Conservation (phyloP, 2,888 invertebrate genomes). For the Drosophila recens region DNA sequence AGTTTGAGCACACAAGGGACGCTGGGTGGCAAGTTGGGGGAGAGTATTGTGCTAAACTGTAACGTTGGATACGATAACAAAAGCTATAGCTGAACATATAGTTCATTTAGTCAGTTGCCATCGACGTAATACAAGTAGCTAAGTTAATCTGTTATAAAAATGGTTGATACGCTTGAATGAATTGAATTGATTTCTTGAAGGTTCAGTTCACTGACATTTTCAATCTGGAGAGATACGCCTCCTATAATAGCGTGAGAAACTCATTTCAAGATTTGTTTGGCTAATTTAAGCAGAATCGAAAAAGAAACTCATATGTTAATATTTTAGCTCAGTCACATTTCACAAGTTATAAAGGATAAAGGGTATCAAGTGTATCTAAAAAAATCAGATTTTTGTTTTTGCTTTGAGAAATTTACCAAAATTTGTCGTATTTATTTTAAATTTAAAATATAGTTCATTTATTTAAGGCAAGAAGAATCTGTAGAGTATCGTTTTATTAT, state of each 20-base stretch:
- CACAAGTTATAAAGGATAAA: too few species aligned
- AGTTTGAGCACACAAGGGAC: slow-evolving; percentile 4
- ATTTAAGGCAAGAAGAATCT: background rate
- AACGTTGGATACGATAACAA: slow-evolving; percentile 49
- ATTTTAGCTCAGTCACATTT: too few species aligned
- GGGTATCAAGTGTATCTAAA: too few species aligned
- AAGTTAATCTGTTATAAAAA: slow-evolving; percentile 24
- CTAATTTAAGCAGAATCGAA: too few species aligned
- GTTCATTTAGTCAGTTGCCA: slow-evolving; percentile 19
- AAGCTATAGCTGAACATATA: slow-evolving; percentile 31
- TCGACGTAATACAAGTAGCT: slow-evolving; percentile 52
- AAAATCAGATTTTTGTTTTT: too few species aligned
- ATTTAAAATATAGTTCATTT: too few species aligned
- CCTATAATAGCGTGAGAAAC: background rate
- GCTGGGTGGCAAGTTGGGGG: slow-evolving; percentile 6
- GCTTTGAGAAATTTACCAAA: too few species aligned
- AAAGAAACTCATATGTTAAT: background rate
- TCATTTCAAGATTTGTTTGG: background rate
- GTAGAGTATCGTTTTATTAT: background rate
- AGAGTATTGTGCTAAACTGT: slow-evolving; percentile 35
- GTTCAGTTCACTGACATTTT: slow-evolving; percentile 34
- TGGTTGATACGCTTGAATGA: slow-evolving; percentile 18
- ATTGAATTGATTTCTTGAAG: slow-evolving; percentile 11
- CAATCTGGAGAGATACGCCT: background rate
- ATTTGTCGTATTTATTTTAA: too few species aligned